phyloP scores from a whole-genome alignment of 30 jellyfish, hydroid and myxozoan genomes.

The Aurelia sp. region DNA sequence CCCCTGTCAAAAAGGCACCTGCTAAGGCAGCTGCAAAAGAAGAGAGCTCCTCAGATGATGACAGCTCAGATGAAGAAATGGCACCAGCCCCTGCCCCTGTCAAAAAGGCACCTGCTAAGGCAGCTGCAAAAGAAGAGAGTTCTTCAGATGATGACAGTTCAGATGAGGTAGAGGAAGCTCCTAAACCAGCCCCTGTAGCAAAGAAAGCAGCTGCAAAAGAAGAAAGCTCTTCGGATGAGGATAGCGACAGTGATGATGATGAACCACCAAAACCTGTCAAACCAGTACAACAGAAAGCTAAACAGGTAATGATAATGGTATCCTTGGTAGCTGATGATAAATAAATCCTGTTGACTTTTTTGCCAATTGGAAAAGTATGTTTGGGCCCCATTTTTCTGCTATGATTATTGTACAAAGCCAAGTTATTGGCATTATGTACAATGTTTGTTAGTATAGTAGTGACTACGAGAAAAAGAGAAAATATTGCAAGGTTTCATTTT shows the following conservation, averaged over 20 bases:
- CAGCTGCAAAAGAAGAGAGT: conserved; percentile 43
- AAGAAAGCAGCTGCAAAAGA: conserved; percentile 28
- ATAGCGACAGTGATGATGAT: conserved; percentile 66
- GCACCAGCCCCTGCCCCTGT: not conserved
- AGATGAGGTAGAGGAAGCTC: conserved; percentile 60
- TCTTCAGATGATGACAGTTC: conserved; percentile 46
- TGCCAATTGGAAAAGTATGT: too few species aligned
- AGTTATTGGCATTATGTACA: too few species aligned
- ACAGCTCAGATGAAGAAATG: conserved; percentile 32
- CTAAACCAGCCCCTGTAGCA: too few species aligned
- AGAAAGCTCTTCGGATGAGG: conserved; percentile 48
- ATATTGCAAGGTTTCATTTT: too few species aligned
- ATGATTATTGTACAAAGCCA: too few species aligned
- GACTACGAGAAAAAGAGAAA: too few species aligned
- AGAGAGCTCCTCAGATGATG: conserved; percentile 42
- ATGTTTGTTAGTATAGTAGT: too few species aligned
- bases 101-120: conserved; percentile 5
- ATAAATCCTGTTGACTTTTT: too few species aligned
- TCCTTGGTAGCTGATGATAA: too few species aligned
- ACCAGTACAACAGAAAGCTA: conserved; percentile 24
- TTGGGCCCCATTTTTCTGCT: too few species aligned
- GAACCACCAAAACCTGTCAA: conserved; percentile 39
- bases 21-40: conserved; percentile 41
- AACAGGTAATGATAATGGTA: not conserved
- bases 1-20: not conserved